phyloP scores from a whole-genome alignment of 2,888 invertebrate genomes.

The Priocnemis perturbator region DNA sequence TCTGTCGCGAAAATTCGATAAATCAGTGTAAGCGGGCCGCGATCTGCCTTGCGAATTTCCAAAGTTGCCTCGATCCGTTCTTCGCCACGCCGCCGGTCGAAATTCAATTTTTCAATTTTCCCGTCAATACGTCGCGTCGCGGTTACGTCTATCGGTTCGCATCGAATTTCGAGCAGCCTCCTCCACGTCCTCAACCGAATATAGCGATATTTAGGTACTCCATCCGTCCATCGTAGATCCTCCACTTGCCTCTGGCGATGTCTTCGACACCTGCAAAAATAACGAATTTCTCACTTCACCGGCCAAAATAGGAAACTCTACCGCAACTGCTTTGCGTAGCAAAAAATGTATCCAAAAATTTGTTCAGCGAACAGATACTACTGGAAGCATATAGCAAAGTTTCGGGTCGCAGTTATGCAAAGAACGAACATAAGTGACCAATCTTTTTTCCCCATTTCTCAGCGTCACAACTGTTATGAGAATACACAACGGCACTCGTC shows the following conservation, averaged over 20 bases:
- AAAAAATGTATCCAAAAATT: too few species aligned
- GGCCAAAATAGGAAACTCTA: too few species aligned
- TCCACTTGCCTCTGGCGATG: neutral
- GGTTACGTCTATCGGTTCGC: slow-evolving; percentile 28
- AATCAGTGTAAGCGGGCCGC: too few species aligned
- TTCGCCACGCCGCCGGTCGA: slow-evolving; percentile 18
- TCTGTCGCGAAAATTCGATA: too few species aligned
- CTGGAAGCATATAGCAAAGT: too few species aligned
- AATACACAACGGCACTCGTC: neutral
- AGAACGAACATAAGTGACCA: too few species aligned
- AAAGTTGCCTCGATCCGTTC: slow-evolving; percentile 29
- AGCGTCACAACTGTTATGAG: too few species aligned
- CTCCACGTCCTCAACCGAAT: slow-evolving; percentile 28
- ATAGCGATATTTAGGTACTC: slow-evolving; percentile 3
- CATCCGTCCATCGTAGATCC: neutral
- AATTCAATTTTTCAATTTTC: slow-evolving; percentile 60
- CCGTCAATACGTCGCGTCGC: slow-evolving; percentile 32
- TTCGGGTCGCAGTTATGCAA: too few species aligned
- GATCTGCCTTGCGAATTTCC: slow-evolving; percentile 11
- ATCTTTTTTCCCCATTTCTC: too few species aligned
- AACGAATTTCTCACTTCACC: too few species aligned
- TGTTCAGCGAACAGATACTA: too few species aligned
- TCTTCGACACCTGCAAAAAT: slow-evolving; percentile 7
- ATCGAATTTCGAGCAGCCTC: slow-evolving; percentile 27
- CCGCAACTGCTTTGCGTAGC: too few species aligned